These are phyloP conservation scores for Aplysina aerophoba DNA, from an alignment of 37 sponge, comb jelly and placozoan species.

Conservation along the genomic window DNA sequence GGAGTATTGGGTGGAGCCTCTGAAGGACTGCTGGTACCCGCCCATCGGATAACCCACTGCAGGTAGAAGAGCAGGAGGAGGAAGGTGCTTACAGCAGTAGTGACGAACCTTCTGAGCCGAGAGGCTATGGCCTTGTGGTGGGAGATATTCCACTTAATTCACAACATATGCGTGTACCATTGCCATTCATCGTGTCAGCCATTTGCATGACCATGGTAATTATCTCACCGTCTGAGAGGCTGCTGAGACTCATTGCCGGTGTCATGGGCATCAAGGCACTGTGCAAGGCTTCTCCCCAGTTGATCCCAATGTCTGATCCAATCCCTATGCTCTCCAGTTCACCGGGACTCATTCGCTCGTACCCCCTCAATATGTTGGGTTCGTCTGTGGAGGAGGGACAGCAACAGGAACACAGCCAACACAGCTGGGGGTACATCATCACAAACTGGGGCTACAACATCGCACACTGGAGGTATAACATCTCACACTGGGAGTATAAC, in stretches of 20 bases:
- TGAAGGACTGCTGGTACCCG: slow-evolving; percentile 13
- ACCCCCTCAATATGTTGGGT: slow-evolving; percentile 26
- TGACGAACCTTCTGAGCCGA: background rate
- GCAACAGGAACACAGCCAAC: background rate
- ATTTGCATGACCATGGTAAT: background rate
- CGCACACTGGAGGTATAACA: too few relatives aligned
- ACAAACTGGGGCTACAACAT: slow-evolving; percentile 14
- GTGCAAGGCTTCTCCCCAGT: slow-evolving; percentile 89
- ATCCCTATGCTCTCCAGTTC: slow-evolving; percentile 81
- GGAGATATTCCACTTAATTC: too few relatives aligned
- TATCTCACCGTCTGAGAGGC: slow-evolving; percentile 70
- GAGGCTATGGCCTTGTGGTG: background rate
- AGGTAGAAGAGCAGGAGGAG: background rate
- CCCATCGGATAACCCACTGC: slow-evolving; percentile 8
- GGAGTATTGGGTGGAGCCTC: background rate
- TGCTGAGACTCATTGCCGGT: slow-evolving; percentile 77
- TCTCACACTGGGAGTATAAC: background rate
- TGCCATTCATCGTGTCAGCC: background rate
- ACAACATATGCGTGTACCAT: too few relatives aligned
- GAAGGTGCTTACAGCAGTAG: too few relatives aligned
- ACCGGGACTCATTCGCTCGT: slow-evolving; percentile 28
- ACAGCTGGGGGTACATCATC: slow-evolving; percentile 51
- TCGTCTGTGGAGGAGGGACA: background rate
- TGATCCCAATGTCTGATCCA: slow-evolving; percentile 70
- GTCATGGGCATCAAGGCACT: slow-evolving; percentile 90